phyloP scores from a whole-genome alignment of 2,797 vertebrate species.

The Balearica regulorum region DNA sequence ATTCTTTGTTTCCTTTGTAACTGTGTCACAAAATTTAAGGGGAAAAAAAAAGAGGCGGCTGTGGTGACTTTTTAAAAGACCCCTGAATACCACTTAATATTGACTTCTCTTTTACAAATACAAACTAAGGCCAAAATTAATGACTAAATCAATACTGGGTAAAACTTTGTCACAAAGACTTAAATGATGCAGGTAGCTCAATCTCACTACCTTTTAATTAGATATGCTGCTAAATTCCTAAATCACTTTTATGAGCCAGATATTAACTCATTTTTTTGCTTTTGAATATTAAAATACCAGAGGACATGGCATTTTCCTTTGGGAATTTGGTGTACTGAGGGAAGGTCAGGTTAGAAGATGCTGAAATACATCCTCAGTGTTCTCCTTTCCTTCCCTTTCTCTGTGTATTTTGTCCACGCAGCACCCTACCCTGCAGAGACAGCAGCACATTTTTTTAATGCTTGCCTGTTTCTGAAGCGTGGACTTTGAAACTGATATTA shows the following conservation, averaged over 20 bases:
- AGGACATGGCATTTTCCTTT: neutral
- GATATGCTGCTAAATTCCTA: neutral
- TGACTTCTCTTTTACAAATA: neutral
- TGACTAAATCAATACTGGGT: neutral
- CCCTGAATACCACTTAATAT: neutral
- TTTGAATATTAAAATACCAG: neutral
- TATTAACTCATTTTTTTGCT: neutral
- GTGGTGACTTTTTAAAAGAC: neutral
- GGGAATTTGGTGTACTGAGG: neutral
- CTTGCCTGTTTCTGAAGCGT: neutral
- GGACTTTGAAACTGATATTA: slow-evolving; percentile 63
- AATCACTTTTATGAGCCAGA: neutral
- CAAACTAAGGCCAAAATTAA: neutral
- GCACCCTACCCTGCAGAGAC: neutral
- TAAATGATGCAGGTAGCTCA: neutral
- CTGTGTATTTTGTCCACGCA: neutral
- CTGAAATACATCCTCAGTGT: neutral
- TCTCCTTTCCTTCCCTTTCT: slow-evolving; percentile 15
- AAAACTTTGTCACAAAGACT: neutral
- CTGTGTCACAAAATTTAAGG: neutral
- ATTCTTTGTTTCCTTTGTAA: neutral
- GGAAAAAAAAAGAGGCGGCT: neutral
- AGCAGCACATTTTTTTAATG: slow-evolving; percentile 12
- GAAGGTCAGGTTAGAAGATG: neutral
- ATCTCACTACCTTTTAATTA: neutral